Conservation (phyloP, 2,113 vertebrate genomes). For the Bos indicus region DNA sequence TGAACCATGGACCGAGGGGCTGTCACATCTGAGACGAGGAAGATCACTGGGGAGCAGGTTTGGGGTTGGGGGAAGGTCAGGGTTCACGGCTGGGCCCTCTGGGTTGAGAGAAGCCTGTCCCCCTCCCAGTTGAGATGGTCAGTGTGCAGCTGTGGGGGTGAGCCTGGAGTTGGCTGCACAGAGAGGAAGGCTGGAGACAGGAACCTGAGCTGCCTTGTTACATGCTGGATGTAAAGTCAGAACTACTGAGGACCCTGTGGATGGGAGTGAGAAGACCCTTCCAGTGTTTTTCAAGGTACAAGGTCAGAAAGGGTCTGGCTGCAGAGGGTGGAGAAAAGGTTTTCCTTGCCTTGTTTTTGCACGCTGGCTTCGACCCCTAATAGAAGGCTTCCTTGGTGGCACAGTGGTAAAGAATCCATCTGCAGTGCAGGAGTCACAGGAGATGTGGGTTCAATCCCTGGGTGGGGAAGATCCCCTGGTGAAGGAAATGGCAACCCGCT, state of each 20-base stretch:
- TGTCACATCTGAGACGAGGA: rapidly evolving
- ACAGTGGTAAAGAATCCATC: background rate
- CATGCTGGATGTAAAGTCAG: rapidly evolving
- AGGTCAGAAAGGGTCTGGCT: background rate
- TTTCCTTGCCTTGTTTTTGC: background rate
- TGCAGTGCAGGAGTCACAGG: background rate
- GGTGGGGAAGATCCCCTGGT: background rate
- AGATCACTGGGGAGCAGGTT: background rate
- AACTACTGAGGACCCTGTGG: rapidly evolving
- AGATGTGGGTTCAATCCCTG: background rate
- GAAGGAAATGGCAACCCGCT: background rate
- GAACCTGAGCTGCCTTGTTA: rapidly evolving
- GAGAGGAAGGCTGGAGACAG: rapidly evolving
- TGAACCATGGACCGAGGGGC: background rate
- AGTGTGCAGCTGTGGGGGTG: rapidly evolving
- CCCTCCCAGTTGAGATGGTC: rapidly evolving
- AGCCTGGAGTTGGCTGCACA: background rate
- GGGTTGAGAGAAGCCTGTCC: background rate
- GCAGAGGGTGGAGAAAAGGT: rapidly evolving
- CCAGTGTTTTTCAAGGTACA: background rate
- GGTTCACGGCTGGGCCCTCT: rapidly evolving
- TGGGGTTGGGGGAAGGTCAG: background rate
- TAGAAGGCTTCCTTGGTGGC: background rate
- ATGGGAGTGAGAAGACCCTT: background rate
- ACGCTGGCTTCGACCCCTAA: rapidly evolving